Evolutionary conservation across 2,888 invertebrate genomes (phyloP), one percentile per base, ranked within the genome.

Genomic region (Meteorus cinctellus): DNA sequence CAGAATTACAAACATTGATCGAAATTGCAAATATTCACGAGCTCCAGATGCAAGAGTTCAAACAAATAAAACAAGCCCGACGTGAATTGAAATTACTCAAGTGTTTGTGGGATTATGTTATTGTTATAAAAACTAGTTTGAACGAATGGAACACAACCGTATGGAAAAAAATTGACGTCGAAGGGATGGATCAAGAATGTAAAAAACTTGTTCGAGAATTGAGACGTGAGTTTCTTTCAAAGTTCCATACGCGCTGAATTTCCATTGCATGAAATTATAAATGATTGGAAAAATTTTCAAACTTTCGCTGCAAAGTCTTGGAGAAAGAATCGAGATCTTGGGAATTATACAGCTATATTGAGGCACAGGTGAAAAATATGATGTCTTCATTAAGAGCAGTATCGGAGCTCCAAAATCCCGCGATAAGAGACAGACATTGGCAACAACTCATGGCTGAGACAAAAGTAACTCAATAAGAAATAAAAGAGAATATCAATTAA

Each of bases 371-470:
- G 34, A 96, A 96, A 90, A 98, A 98, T 89, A 94, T 98, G 92
- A 93, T 98, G 92, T 97, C 98, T 0, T 97, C 98, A 0, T 90
- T 98, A 80, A 92, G 97, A 88, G 97, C 98, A 0, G 96, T 98
- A 1, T 96, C 96, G 4, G 98, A 98, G 87, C 91, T 98, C 10
- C 98, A 98, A 90, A 98, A 98, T 90, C 97, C 97, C 0, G 96
- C 98, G 0, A 97, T 98, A 82, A 93, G 96, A 79, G 96, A 97
- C 78, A 92, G 98, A 66, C 98, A 98, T 90, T 98, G 98, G 98
- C 91, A 94, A 73, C 97, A 98, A 87, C 91, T 98, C 27, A 98
- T 98, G 96, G 93, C 94, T 87, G 96, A 96, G 12, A 98, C 98
- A 0, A 95, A 97, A 91, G 96, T 96, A 51, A 45, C n/a, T 74